Evolutionary conservation across 2,797 vertebrate species (phyloP).

Genomic region (Notolabrus celidotus): DNA sequence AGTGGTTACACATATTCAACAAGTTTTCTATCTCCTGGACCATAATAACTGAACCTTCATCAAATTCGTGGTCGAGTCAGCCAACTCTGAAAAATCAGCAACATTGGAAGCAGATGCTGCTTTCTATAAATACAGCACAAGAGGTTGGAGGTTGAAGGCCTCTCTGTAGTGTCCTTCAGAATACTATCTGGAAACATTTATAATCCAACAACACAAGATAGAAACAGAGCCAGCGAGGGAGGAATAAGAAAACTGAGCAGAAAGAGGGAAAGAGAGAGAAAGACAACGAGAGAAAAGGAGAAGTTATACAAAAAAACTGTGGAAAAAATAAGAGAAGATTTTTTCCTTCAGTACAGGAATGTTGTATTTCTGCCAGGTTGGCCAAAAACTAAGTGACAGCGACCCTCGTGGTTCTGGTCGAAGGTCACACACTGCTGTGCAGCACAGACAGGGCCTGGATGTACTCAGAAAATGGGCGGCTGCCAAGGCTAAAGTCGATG

Average conservation of each 20-base stretch:
- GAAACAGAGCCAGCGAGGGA: conserved; percentile 34
- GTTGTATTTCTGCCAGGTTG: conserved; percentile 46
- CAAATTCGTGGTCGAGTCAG: conserved; percentile 60
- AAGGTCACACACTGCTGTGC: conserved; percentile 67
- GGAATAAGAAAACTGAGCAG: conserved; percentile 30
- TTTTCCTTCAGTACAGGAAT: conserved; percentile 54
- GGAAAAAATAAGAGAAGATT: conserved; percentile 8
- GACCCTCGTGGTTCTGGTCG: conserved; percentile 56
- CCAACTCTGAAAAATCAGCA: conserved; percentile 56
- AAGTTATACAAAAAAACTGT: conserved; percentile 18
- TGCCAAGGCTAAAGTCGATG: conserved; percentile 72
- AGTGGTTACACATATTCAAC: conserved; percentile 35
- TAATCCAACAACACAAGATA: conserved; percentile 64
- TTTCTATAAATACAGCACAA: conserved; percentile 66
- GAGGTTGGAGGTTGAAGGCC: conserved; percentile 64
- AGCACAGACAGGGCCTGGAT: conserved; percentile 59
- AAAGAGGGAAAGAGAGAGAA: conserved; percentile 23
- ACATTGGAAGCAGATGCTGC: conserved; percentile 76
- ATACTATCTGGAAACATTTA: conserved; percentile 82
- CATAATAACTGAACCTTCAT: conserved; percentile 24
- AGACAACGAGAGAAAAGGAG: conserved; percentile 9
- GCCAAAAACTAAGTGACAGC: conserved; percentile 66
- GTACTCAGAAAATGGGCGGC: conserved; percentile 62
- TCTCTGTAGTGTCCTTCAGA: conserved; percentile 69
- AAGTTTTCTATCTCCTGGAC: conserved; percentile 37